Conservation (phyloP, 2,113 vertebrate species). For the Desmodus rotundus region DNA sequence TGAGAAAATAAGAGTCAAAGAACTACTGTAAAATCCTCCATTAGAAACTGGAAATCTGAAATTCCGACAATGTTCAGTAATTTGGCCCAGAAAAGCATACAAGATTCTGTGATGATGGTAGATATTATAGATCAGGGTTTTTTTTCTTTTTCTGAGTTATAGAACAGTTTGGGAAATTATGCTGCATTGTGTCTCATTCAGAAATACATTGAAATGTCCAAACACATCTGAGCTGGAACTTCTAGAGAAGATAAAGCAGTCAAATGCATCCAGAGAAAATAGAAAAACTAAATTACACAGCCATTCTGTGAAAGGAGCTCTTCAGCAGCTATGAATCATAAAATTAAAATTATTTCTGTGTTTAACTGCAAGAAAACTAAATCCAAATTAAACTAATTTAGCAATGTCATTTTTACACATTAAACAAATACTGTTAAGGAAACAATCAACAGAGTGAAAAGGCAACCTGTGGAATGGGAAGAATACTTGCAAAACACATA, state of each 20-base stretch:
- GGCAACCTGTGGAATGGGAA: background rate
- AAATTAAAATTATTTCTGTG: constrained; percentile 50
- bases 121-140: background rate
- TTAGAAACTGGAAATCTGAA: constrained; percentile 37
- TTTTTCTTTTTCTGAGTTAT: background rate
- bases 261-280: constrained; percentile 28
- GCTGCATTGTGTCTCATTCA: background rate
- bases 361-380: constrained; percentile 60
- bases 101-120: background rate
- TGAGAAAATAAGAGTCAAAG: constrained; percentile 11
- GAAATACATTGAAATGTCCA: constrained; percentile 18
- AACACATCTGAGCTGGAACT: constrained; percentile 25
- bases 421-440: constrained; percentile 48
- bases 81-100: background rate
- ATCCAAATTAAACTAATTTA: constrained; percentile 55
- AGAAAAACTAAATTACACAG: constrained; percentile 43
- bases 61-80: background rate
- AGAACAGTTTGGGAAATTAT: constrained; percentile 37
- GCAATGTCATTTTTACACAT: constrained; percentile 38
- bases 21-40: constrained; percentile 4
- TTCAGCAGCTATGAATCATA: constrained; percentile 54
- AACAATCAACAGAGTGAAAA: constrained; percentile 31
- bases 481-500: background rate
- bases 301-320: constrained; percentile 30
- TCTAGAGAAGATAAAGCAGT: constrained; percentile 49